Evolutionary conservation across 2,797 vertebrate genomes (phyloP).

Genomic region (Leptodactylus fallax): DNA sequence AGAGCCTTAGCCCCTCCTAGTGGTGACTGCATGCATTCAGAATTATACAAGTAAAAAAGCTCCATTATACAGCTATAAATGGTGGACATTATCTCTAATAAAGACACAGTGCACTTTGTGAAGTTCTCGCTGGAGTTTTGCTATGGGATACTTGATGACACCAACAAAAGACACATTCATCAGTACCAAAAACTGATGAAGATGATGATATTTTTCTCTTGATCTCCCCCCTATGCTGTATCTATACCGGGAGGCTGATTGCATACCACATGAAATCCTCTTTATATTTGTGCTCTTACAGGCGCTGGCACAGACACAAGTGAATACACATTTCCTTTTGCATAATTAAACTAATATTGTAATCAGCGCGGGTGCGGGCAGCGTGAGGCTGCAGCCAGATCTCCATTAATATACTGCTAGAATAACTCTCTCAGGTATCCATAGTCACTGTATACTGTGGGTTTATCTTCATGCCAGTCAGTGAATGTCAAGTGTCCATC

Average conservation of each 20-base stretch:
- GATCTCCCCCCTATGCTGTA: neutral
- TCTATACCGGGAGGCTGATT: conserved; percentile 32
- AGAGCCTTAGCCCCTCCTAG: no score
- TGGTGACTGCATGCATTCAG: no score
- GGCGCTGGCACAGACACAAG: neutral
- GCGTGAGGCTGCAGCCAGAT: neutral
- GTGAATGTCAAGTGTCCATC: neutral
- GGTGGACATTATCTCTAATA: neutral
- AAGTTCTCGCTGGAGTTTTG: neutral
- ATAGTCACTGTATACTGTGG: neutral
- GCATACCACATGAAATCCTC: conserved; percentile 7
- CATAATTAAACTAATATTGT: conserved; percentile 30
- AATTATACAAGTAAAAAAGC: no score
- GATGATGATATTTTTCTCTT: neutral
- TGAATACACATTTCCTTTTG: conserved; percentile 21
- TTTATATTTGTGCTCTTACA: conserved; percentile 2
- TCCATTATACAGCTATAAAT: no score
- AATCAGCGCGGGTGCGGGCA: conserved; percentile 16
- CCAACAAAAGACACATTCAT: neutral
- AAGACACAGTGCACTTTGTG: neutral
- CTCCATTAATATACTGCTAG: neutral
- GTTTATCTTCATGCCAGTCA: neutral
- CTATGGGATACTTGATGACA: neutral
- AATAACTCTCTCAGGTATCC: neutral
- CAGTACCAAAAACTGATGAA: neutral